Percentiles rank a stretch among this genome's conserved stretches.
Evolutionary conservation across 2,113 vertebrate species (phyloP).

Genomic region (Marmota flaviventris): DNA sequence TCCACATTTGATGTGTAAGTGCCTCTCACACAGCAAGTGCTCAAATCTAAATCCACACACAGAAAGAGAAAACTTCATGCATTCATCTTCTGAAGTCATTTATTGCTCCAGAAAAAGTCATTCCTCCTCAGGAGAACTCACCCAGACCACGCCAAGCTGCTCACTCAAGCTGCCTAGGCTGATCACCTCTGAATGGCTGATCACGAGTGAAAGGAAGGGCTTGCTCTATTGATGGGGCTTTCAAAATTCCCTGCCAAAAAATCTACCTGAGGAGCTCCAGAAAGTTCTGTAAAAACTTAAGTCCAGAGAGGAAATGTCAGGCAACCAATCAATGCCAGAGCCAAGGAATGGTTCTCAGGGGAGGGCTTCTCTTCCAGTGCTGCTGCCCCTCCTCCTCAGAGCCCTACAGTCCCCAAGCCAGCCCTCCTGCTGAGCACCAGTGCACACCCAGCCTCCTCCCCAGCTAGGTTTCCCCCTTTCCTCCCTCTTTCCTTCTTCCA

Average conservation of each 20-base stretch:
- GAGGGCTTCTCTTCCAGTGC: not conserved
- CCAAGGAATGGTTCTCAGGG: not conserved
- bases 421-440: not conserved
- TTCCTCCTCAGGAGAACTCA: not conserved
- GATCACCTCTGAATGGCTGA: no score
- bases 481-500: not conserved
- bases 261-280: not conserved
- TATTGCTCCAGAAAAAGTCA: not conserved
- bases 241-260: slow-evolving; percentile 11
- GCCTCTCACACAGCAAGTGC: not conserved
- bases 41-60: not conserved
- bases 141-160: not conserved
- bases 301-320: not conserved
- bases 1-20: not conserved
- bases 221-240: not conserved
- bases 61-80: not conserved
- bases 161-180: no score
- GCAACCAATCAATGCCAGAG: not conserved
- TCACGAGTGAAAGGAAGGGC: not conserved
- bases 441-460: not conserved
- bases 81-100: slow-evolving; percentile 8
- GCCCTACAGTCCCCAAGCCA: rapidly evolving
- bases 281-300: slow-evolving; percentile 13
- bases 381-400: not conserved
- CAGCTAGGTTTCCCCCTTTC: not conserved